These are phyloP conservation scores for Ranitomeya imitator DNA, from an alignment of 2,113 vertebrate species.

Conservation along the genomic window DNA sequence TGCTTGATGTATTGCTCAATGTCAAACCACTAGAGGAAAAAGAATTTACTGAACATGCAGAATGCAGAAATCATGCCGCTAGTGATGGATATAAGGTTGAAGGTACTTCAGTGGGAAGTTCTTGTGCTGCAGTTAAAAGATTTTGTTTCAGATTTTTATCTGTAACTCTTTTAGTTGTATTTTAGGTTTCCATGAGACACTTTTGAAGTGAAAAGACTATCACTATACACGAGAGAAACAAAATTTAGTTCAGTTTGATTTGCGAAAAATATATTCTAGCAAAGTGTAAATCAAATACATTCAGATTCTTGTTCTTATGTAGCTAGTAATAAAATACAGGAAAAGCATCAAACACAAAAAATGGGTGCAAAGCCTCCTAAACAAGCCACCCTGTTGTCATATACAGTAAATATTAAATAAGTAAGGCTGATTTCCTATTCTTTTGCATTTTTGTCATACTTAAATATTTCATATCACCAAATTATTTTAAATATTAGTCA, in stretches of 20 bases:
- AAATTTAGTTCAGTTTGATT: neutral
- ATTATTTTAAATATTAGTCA: no score
- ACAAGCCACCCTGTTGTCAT: no score
- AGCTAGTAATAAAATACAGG: no score
- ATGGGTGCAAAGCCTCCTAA: no score
- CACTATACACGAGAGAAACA: neutral
- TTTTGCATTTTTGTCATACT: no score
- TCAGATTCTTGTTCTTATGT: neutral
- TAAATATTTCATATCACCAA: no score
- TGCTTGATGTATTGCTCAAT: conserved; percentile 34
- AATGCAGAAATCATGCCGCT: conserved; percentile 36
- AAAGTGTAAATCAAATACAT: neutral
- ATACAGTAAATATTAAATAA: no score
- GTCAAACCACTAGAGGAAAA: conserved; percentile 47
- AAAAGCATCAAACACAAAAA: no score
- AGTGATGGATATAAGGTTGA: conserved; percentile 45
- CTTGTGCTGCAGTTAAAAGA: conserved; percentile 19
- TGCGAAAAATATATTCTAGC: neutral
- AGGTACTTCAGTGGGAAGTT: conserved; percentile 17
- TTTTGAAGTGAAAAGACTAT: neutral
- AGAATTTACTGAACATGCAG: conserved; percentile 44
- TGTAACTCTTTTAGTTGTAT: conserved; percentile 1
- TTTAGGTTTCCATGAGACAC: neutral
- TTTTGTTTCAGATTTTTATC: conserved; percentile 10
- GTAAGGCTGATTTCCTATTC: no score